Base-by-base conservation (phyloP, 92 coral and sea anemone species). In the Palythoa heliodiscus region DNA sequence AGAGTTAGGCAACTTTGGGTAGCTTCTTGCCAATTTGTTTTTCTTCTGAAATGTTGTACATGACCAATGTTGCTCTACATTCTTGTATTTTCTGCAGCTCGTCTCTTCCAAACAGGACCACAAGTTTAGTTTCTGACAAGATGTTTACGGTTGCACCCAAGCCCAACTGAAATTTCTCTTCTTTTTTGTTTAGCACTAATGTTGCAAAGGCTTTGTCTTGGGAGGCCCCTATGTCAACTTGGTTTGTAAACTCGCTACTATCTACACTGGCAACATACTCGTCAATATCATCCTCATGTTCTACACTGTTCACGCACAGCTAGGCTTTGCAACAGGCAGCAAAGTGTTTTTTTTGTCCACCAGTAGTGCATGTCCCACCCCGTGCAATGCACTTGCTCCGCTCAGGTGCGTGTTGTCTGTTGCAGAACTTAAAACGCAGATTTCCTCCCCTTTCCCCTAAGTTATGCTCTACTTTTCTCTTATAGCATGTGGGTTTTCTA, bases 11-110 rank as follows among this genome's bases (percentile, higher is more conserved):
- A 80, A 90, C 88, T 83, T 43, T 39, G 72, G 87, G 88, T 4
- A 86, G 66, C 66, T 90, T 87, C 90, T 78, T 90, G 87, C 88
- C 88, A 61, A 90, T 1, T 11, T 86, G 93, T 73, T 83, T 83
- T 79, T 90, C 88, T 79, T 89, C 92, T 29, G 73, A 78, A 61
- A 79, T 72, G 78, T 85, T 89, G 87, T 80, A 89, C 92, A 89
- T 85, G 38, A 83, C 60, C 0, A 90, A 75, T 14, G 86, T 82
- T 53, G 82, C 60, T 14, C 83, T 55, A 14, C 76, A 76, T 23
- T 61, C 77, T 58, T 83, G 88, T n/a, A 90, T 58, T 15, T 55
- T 70, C 35, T 60, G 8, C 76, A 82, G 17, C 24, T 89, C 76
- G 52, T 70, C 87, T 60, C 68, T 60, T n/a, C 92, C 90, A 82